Percentiles rank a stretch among this genome's conserved stretches.
Conservation (phyloP, 2,113 vertebrate genomes). For the Lepus europaeus region DNA sequence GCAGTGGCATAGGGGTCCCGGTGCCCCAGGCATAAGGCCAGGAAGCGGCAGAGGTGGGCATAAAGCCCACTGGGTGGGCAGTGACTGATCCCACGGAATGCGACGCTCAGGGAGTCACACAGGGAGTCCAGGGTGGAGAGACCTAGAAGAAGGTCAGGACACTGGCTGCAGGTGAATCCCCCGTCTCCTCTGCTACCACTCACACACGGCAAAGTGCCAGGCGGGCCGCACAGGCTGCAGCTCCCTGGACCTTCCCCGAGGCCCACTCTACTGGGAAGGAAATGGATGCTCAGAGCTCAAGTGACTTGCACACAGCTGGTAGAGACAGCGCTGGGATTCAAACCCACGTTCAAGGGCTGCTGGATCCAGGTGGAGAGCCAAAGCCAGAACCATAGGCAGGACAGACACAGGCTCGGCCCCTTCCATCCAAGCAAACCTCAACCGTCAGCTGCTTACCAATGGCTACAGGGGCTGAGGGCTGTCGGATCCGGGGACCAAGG, state of each 20-base stretch:
- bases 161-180: neutral
- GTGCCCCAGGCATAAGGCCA: slow-evolving; percentile 90
- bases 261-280: neutral
- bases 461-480: slow-evolving; percentile 66
- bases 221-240: neutral
- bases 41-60: slow-evolving; percentile 89
- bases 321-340: neutral
- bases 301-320: neutral
- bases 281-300: neutral
- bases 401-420: neutral
- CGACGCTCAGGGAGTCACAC: slow-evolving; percentile 86
- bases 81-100: slow-evolving; percentile 90
- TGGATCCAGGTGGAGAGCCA: neutral
- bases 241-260: neutral
- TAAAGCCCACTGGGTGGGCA: slow-evolving; percentile 91
- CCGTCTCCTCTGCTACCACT: neutral
- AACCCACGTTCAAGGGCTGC: neutral
- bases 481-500: neutral
- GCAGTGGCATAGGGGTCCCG: slow-evolving; percentile 88
- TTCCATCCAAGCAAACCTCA: neutral
- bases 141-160: slow-evolving; percentile 82
- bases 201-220: neutral
- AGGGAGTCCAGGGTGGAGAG: slow-evolving; percentile 87
- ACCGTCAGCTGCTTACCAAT: slow-evolving; percentile 72
- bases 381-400: slow-evolving; percentile 26